Base-by-base conservation (phyloP, 2,113 vertebrate genomes). In the Melanostigma gelatinosum region DNA sequence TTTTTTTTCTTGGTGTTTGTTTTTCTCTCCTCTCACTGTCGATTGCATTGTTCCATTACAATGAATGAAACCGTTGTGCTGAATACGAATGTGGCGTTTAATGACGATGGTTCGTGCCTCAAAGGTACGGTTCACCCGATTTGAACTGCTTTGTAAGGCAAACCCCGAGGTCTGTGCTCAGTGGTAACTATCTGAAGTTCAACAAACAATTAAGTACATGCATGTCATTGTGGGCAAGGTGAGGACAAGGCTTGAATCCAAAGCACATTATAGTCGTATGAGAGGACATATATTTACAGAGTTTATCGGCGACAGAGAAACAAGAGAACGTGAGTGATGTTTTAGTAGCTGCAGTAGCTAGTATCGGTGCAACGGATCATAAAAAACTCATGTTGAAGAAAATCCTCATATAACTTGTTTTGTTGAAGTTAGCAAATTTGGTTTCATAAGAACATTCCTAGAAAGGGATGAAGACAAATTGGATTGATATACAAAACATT, bases 141-240 rank as follows among this genome's bases (percentile, higher is more conserved):
- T 89, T 81, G 50, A 67, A 24, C 68, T 70, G 67, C 66, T 79
- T 85, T 82, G 83, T 79, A 66, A 67, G 54, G 72, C 46, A 69
- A 34, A 78, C 79, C 71, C 57, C 15, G 54, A 82, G 68, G 76
- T 80, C 77, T 55, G 73, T 15, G 44, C 80, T 77, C 64, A 58
- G 70, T 75, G 78, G 75, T 85, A 84, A 87, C 88, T 85, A 83
- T 82, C 70, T 63, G 40, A 74, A 79, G 50, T 85, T 84, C 60
- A 86, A 57, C 78, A 75, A 88, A 84, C 77, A 65, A 80, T 83
- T 79, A 80, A 80, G 50, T 70, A 29, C 32, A 75, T 38, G 62
- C n/a, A 58, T 13, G 13, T 44, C 34, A 52, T 78, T 60, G 54
- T 50, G 61, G 29, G 18, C 38, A 63, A 48, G 1, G 24, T 55